Evolutionary conservation across 2,888 invertebrate genomes (phyloP).

Genomic region (Acronicta aceris): DNA sequence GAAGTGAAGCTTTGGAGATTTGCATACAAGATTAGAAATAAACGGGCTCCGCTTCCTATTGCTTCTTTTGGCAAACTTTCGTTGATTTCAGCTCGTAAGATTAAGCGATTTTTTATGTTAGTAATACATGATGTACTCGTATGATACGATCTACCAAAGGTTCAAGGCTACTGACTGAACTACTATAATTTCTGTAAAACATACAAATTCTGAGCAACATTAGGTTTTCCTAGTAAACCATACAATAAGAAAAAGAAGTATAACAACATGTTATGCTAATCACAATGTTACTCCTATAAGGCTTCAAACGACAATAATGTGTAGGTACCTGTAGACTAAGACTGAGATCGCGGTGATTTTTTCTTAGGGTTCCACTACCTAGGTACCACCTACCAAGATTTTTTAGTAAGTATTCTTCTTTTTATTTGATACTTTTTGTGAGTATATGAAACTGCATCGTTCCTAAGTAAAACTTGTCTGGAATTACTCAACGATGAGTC

Average conservation of each 20-base stretch:
- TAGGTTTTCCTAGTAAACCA: background rate
- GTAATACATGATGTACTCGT: constrained; percentile 8
- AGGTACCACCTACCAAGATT: constrained; percentile 10
- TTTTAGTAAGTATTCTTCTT: constrained; percentile 17
- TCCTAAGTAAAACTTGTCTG: constrained; percentile 50
- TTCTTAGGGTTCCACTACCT: constrained; percentile 21
- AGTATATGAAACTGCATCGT: constrained; percentile 39
- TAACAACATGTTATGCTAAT: constrained; percentile 24
- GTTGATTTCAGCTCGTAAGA: constrained; percentile 12
- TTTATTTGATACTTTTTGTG: constrained; percentile 35
- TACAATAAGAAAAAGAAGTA: too few species aligned
- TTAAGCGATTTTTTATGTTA: constrained; percentile 2
- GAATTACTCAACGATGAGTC: constrained; percentile 63
- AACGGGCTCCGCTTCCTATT: constrained; percentile 18
- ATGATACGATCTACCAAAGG: constrained; percentile 9
- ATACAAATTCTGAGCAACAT: constrained; percentile 14
- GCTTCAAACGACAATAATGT: constrained; percentile 37
- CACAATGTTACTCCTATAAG: constrained; percentile 26
- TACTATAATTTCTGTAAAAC: constrained; percentile 17
- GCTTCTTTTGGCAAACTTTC: constrained; percentile 26
- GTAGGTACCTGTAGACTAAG: background rate
- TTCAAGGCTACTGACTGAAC: constrained; percentile 11
- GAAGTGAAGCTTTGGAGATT: constrained; percentile 23
- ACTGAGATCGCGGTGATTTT: constrained; percentile 23
- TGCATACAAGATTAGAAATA: constrained; percentile 30